Conservation (phyloP, 2,888 invertebrate species). For the Drosophila paramelanica region DNA sequence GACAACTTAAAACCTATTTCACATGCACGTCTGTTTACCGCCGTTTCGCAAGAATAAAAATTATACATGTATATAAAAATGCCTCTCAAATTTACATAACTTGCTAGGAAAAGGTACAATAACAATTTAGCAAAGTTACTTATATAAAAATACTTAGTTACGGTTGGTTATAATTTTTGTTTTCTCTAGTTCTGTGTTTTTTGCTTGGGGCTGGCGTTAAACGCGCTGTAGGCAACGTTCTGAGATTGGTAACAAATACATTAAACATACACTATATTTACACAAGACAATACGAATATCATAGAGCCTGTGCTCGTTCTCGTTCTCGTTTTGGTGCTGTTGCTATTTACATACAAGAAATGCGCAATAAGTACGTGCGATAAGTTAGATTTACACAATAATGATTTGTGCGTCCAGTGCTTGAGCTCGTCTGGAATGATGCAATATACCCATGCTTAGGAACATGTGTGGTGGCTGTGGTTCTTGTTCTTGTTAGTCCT, state of each 20-base stretch:
- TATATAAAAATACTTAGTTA: constrained; percentile 46
- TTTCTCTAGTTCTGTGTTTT: constrained; percentile 5
- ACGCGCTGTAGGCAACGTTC: constrained; percentile 50
- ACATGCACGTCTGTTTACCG: constrained; percentile 76
- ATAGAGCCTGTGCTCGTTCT: constrained; percentile 16
- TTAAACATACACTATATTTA: constrained; percentile 7
- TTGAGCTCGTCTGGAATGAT: constrained; percentile 36
- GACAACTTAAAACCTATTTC: constrained; percentile 76
- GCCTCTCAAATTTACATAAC: constrained; percentile 65
- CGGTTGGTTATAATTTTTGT: constrained; percentile 17
- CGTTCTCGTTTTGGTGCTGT: not conserved
- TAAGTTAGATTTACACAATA: constrained; percentile 39
- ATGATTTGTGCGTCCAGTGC: constrained; percentile 34
- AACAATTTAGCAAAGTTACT: constrained; percentile 24
- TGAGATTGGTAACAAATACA: constrained; percentile 47
- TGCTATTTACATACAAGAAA: constrained; percentile 60
- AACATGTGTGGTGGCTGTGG: constrained; percentile 28
- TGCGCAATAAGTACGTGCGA: constrained; percentile 60
- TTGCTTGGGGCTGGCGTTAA: constrained; percentile 35
- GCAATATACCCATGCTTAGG: constrained; percentile 24
- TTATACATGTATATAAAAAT: constrained; percentile 12
- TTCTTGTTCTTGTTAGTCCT: not conserved
- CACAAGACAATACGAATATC: constrained; percentile 37
- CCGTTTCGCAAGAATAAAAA: constrained; percentile 34
- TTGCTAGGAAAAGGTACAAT: constrained; percentile 41